Base-by-base conservation (phyloP, 2,113 vertebrate species). In the Pangasianodon hypophthalmus region DNA sequence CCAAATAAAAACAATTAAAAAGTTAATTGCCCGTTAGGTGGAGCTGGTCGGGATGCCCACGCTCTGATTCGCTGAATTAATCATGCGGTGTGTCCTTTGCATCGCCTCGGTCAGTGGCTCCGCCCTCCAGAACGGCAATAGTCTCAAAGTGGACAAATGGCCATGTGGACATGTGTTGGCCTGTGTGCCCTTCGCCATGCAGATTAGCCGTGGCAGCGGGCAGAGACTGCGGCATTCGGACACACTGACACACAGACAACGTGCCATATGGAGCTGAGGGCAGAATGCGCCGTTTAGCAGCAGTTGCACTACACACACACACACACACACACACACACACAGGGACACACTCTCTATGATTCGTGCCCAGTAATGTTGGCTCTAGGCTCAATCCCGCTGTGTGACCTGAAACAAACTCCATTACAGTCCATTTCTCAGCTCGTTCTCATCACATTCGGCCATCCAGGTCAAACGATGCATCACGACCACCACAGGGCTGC, bases 1-100 rank as follows among this genome's bases (percentile, higher is more conserved):
- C 91, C 92, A 90, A 92, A 92, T 92, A 89, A 93, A 92, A 92
- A 93, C 93, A 91, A 92, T 92, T 94, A 93, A 90, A 92, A 62
- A 87, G 44, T 85, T 92, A 93, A 93, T 92, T 90, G 91, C 86
- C 92, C 85, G 62, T 92, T 92, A 92, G 91, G 89, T 84, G 87
- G 84, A 88, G 90, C 84, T 91, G 88, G 91, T 88, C 46, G 84
- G 88, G 90, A 90, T 67, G 84, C 87, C 80, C 85, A 67, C 62
- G 79, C 90, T 89, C 90, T 88, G 89, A 85, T 93, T 92, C 87
- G 92, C 90, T 87, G 88, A 92, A 77, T 87, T 89, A 86, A 84
- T 88, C 90, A 89, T 89, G 91, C 88, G 32, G 75, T 41, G 71
- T 73, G 58, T 88, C 84, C 89, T 88, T 84, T 73, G 52, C 56